phyloP scores from a whole-genome alignment of 1,140 invertebrate genomes.

The Sinella curviseta region DNA sequence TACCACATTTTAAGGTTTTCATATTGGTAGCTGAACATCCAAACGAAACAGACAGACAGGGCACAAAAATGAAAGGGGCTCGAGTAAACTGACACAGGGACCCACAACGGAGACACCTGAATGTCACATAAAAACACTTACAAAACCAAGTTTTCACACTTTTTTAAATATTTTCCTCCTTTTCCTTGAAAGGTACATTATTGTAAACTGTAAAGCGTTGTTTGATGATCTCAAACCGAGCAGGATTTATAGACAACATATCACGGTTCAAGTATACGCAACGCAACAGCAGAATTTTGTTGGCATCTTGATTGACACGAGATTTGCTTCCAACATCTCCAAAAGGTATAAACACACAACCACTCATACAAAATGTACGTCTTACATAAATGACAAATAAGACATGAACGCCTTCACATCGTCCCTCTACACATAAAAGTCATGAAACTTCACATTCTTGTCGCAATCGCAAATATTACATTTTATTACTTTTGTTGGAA shows the following conservation, averaged over 20 bases:
- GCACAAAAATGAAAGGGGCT: not conserved
- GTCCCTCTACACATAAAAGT: not conserved
- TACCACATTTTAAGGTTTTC: too few species aligned
- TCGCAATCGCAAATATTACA: not conserved
- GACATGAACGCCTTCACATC: not conserved
- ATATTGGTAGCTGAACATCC: too few species aligned
- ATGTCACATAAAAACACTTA: constrained; percentile 6
- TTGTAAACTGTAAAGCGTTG: not conserved
- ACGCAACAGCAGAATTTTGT: not conserved
- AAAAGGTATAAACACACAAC: not conserved
- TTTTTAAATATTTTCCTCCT: not conserved
- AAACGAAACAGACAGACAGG: too few species aligned
- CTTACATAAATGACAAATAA: not conserved
- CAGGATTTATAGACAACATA: not conserved
- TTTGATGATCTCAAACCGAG: not conserved
- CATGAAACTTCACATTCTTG: not conserved
- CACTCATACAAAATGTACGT: not conserved
- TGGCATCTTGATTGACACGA: constrained; percentile 24
- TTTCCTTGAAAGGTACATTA: not conserved
- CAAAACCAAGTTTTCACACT: not conserved
- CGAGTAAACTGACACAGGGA: not conserved
- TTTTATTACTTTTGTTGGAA: too few species aligned
- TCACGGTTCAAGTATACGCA: not conserved
- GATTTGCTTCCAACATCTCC: constrained; percentile 7
- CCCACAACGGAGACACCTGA: constrained; percentile 16